Evolutionary conservation across 2,888 invertebrate species (phyloP), one percentile per base, ranked within the genome.

Genomic region (Craniophora ligustri): DNA sequence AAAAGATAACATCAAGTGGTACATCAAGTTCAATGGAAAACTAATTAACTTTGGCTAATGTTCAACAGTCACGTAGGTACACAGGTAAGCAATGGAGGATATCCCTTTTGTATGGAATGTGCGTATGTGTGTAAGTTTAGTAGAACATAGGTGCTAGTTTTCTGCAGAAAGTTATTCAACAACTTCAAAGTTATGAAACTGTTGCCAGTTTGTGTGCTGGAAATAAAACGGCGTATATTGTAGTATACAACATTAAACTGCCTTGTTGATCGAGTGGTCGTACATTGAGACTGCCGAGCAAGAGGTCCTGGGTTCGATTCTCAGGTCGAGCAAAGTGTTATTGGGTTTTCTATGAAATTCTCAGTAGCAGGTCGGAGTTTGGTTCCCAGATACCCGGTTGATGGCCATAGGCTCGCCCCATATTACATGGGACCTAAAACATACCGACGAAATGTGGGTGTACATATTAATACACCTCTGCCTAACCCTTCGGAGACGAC

Each of bases 151-250:
- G 5, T 13, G 23, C 18, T 26, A 40, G 39, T 15, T 13, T 10
- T 10, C 10, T 40, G 16, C 35, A 44, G 35, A 44, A 57, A 44
- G 23, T 38, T 23, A 32, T 54, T 47, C 21, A 44, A 14, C 8
- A 59, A 66, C 67, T 59, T 49, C 41, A 49, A 55, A 34, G 40
- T 41, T 50, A 31, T 10, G 11, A 45, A 48, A 8, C 14, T 30
- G 30, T 41, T 34, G 8, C 16, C 3, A 10, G 28, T 14, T 13
- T 18, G 31, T 55, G 46, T 46, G 59, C 60, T 62, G 19, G 19
- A 50, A 66, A 59, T 30, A 38, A 57, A 47, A 49, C 16, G 10
- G 8, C 30, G 18, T 26, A 28, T 23, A 49, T 48, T 30, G 49
- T 23, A 41, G 13, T n/a, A 21, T 28, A 58, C 45, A 2, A 38